Evolutionary conservation across 2,888 invertebrate species (phyloP).

Genomic region (Rhopalosiphum nymphaeae): DNA sequence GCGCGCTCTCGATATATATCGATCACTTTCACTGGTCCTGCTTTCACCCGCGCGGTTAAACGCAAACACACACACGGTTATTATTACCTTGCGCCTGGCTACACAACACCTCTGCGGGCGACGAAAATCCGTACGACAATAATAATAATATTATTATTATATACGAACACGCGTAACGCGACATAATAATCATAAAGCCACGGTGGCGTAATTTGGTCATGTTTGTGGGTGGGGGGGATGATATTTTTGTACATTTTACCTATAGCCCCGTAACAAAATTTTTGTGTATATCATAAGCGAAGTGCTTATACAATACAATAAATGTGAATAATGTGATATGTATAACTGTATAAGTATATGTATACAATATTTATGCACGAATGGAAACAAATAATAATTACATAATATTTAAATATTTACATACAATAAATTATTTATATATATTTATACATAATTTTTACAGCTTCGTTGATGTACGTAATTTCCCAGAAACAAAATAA

Average conservation of each 20-base stretch:
- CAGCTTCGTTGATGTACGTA: too few species aligned
- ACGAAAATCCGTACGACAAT: slow-evolving; percentile 23
- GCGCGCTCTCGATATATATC: slow-evolving; percentile 39
- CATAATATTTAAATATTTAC: too few species aligned
- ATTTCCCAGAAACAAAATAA: too few species aligned
- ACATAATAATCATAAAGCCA: background rate
- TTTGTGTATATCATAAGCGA: too few species aligned
- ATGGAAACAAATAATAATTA: too few species aligned
- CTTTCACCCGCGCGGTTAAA: slow-evolving; percentile 57
- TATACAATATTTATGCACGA: too few species aligned
- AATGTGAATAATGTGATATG: too few species aligned
- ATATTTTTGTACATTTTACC: background rate
- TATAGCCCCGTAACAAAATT: background rate
- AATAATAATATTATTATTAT: slow-evolving; percentile 19
- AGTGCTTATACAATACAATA: too few species aligned
- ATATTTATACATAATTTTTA: too few species aligned
- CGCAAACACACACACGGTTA: background rate
- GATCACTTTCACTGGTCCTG: slow-evolving; percentile 61
- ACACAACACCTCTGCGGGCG: slow-evolving; percentile 33
- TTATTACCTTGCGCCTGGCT: background rate
- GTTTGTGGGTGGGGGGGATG: background rate
- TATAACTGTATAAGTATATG: too few species aligned
- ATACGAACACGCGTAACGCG: background rate
- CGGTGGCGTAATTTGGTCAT: background rate
- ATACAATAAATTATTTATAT: too few species aligned